Evolutionary conservation across 1,140 invertebrate species (phyloP), one percentile per base, ranked within the genome.

Genomic region (Leptopilina clavipes): DNA sequence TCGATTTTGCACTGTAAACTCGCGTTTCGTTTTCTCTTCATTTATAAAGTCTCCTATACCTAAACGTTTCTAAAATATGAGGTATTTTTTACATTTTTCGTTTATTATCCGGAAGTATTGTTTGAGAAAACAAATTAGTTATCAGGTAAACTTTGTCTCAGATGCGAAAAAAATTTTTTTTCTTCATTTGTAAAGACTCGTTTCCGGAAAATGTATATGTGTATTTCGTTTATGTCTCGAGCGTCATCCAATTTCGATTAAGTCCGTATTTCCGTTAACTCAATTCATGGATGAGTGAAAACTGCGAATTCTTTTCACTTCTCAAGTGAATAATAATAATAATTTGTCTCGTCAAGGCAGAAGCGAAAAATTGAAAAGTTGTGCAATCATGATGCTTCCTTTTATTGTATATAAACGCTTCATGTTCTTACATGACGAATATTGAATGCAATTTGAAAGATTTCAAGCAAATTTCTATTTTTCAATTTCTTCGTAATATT

Each of bases 291-390:
- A 65, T 65, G 59, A 65, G 59, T 65, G 59, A 65, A 65, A 65
- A 65, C 59, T 31, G n/a, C n/a, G 14, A 65, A 65, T 65, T 65
- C 1, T 65, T 37, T 65, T 31, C 7, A 37, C 59, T 65, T 65
- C 59, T 65, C 59, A 65, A 65, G 59, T 65, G 25, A 37, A 9
- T 31, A 40, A 65, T 65, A 65, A 9, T 40, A 40, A 65, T 65
- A 65, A 65, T 65, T 65, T 12, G 59, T 31, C 25, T 65, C 59
- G 59, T 7, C 6, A 65, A 22, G 25, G 22, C 12, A 31, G 25
- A 31, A 65, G 59, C 59, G 59, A 31, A 22, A 7, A 65, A 65
- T 65, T 65, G 14, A 65, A 37, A 65, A 65, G 59, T 65, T 65
- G 59, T 65, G 12, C 25, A 65, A 65, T 59, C 56, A 22, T 25